Percentiles rank a stretch among this genome's conserved stretches.
These are phyloP conservation scores for cattle (Bos taurus) DNA, from an alignment of 2,113 vertebrate species.

Conservation along the genomic window ARS-UCD2.0 NC_037345.1:24863501-24864000, in stretches of 20 bases:
- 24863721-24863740: not conserved
- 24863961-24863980: not conserved
- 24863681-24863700: not conserved
- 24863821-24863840: not conserved
- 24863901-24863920: not conserved
- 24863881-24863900: not conserved
- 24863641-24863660: not conserved
- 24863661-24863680: not conserved
- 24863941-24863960: not conserved
- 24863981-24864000: not conserved
- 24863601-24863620: conserved; percentile 10
- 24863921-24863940: not conserved
- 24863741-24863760: not conserved
- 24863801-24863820: not conserved
- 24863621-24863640: not conserved
- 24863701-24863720: not conserved
- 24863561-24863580: conserved; percentile 35
- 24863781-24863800: not conserved
- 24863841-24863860: not conserved
- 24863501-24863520: conserved; percentile 50
- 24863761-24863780: not conserved
- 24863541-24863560: conserved; percentile 32
- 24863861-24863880: not conserved
- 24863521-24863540: conserved; percentile 9
- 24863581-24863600: not conserved